Percentiles rank a stretch among this genome's conserved stretches.
Evolutionary conservation across 2,797 vertebrate species (phyloP).

Genomic region (Ctenosaura bakeri): DNA sequence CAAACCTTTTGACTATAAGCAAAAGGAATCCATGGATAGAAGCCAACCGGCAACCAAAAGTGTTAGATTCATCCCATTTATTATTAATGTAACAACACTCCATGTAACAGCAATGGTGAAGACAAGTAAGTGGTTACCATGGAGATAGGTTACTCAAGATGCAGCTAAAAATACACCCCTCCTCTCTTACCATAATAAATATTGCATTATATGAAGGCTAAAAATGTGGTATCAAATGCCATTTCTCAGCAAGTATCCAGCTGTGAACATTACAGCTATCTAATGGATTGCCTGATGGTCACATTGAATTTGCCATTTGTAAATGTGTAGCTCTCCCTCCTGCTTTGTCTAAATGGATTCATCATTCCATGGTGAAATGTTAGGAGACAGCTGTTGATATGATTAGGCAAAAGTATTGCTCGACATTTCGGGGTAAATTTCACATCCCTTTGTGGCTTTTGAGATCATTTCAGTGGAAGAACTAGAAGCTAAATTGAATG

Average conservation of each 20-base stretch:
- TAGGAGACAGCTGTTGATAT: slow-evolving; percentile 61
- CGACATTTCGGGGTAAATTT: slow-evolving; percentile 23
- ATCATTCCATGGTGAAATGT: slow-evolving; percentile 37
- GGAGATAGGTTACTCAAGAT: slow-evolving; percentile 80
- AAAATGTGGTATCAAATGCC: slow-evolving; percentile 76
- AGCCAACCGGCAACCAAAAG: slow-evolving; percentile 75
- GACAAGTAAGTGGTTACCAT: slow-evolving; percentile 78
- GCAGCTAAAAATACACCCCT: slow-evolving; percentile 78
- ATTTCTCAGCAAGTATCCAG: slow-evolving; percentile 65
- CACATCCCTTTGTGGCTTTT: slow-evolving; percentile 42
- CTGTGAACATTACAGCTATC: slow-evolving; percentile 64
- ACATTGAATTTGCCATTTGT: slow-evolving; percentile 36
- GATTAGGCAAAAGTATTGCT: slow-evolving; percentile 58
- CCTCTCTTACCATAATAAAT: slow-evolving; percentile 77
- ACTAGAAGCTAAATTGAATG: slow-evolving; percentile 28
- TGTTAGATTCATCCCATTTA: slow-evolving; percentile 77
- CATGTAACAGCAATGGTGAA: slow-evolving; percentile 73
- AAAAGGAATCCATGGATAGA: slow-evolving; percentile 70
- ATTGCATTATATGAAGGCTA: slow-evolving; percentile 76
- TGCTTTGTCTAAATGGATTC: slow-evolving; percentile 34
- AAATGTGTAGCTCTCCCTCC: not conserved
- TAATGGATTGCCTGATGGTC: slow-evolving; percentile 60
- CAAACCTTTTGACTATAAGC: slow-evolving; percentile 65
- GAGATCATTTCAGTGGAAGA: not conserved
- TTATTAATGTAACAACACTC: slow-evolving; percentile 80